Conservation (phyloP, 37 sponge, comb jelly and placozoan species). For the Cladorhizidae sp. region DNA sequence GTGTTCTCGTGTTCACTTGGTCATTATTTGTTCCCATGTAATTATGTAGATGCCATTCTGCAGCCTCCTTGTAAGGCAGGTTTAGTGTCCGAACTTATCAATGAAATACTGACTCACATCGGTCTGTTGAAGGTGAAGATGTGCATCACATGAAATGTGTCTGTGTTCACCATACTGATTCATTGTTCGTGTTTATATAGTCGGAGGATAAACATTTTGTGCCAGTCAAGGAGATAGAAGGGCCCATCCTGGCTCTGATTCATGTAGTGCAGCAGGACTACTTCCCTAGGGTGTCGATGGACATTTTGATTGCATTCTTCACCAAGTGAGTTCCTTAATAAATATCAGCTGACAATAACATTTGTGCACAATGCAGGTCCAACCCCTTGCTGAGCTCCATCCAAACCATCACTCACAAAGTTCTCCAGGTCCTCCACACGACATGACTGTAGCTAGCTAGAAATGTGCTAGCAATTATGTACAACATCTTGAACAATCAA, state of each 20-base stretch:
- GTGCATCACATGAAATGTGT: neutral
- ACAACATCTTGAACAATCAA: no score
- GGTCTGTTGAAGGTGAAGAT: conserved; percentile 77
- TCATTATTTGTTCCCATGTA: neutral
- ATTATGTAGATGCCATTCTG: conserved; percentile 17
- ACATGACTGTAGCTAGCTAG: neutral
- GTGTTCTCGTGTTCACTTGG: no score
- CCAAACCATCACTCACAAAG: neutral
- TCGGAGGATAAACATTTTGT: conserved; percentile 70
- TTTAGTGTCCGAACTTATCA: conserved; percentile 20
- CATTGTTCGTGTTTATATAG: conserved; percentile 19
- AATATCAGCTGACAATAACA: neutral
- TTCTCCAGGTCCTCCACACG: conserved; percentile 42
- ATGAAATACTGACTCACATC: conserved; percentile 60
- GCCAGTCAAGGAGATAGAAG: conserved; percentile 63
- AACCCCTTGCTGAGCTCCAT: conserved; percentile 27
- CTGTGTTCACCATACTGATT: neutral
- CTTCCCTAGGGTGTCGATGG: conserved; percentile 24
- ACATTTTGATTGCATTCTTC: conserved; percentile 64
- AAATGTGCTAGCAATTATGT: no score
- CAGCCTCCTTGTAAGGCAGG: conserved; percentile 19
- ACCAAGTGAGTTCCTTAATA: conserved; percentile 48
- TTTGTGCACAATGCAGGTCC: conserved; percentile 15
- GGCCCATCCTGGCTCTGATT: conserved; percentile 65
- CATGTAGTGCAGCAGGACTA: conserved; percentile 39